A percentile compares a stretch with the other conserved stretches of the same genome.
Evolutionary conservation across 2,113 vertebrate genomes (phyloP).

Genomic region (Patagioenas fasciata): DNA sequence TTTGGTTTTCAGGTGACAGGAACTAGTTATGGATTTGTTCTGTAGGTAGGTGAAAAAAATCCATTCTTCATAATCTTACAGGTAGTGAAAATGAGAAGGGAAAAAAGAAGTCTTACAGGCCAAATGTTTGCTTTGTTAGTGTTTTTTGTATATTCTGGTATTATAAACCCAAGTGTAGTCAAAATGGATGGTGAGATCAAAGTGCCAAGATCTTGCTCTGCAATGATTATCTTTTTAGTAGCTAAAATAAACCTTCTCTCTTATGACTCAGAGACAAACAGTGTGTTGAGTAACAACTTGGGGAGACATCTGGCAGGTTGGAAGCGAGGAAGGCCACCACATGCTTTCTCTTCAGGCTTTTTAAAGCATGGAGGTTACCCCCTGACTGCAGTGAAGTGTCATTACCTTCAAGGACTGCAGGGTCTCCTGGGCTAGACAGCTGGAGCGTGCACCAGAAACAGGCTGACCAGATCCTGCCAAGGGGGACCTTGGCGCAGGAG

Average conservation of each 20-base stretch:
- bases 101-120: background rate
- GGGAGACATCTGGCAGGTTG: background rate
- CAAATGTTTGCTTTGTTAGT: background rate
- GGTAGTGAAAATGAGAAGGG: background rate
- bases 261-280: background rate
- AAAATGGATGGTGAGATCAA: background rate
- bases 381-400: background rate
- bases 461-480: background rate
- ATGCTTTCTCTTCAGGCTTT: background rate
- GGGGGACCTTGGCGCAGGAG: background rate
- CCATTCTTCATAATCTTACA: background rate
- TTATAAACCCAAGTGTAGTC: background rate
- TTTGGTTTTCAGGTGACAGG: background rate
- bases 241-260: constrained; percentile 20
- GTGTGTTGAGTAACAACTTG: background rate
- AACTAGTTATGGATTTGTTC: background rate
- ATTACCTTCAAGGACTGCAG: background rate
- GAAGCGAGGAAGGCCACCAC: background rate
- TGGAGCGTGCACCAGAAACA: background rate
- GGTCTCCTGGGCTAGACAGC: background rate
- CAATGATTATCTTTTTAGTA: background rate
- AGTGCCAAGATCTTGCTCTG: background rate
- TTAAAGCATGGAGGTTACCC: background rate
- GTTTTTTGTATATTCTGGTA: background rate
- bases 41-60: background rate